Percentiles rank a stretch among this genome's conserved stretches.
Conservation (phyloP, 2,113 vertebrate species). For the Empidonax alnorum region DNA sequence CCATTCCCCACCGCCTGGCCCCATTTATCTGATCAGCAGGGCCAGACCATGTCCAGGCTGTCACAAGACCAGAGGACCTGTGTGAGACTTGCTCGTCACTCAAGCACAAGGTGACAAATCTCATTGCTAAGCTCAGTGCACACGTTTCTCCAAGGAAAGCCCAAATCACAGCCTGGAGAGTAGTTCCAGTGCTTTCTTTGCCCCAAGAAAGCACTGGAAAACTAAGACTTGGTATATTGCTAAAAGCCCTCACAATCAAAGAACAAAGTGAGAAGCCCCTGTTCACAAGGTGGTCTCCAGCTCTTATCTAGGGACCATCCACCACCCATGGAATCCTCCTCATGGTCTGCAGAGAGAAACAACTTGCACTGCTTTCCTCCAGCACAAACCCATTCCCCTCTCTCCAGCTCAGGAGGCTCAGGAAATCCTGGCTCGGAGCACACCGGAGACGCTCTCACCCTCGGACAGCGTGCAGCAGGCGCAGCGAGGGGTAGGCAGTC, state of each 20-base stretch:
- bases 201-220: background rate
- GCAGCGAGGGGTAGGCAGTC: constrained; percentile 93
- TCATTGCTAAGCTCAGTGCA: background rate
- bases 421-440: background rate
- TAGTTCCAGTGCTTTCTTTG: background rate
- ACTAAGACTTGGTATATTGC: background rate
- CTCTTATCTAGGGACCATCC: background rate
- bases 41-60: background rate
- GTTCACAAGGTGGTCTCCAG: background rate
- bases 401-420: background rate
- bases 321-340: background rate
- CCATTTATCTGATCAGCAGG: background rate
- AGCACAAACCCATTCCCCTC: rapidly evolving
- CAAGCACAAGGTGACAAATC: background rate
- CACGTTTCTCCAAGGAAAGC: background rate
- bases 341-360: background rate
- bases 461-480: constrained; percentile 93
- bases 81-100: rapidly evolving
- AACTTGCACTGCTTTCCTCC: rapidly evolving
- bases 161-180: background rate
- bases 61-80: background rate
- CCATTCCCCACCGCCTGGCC: background rate
- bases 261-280: background rate
- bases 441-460: constrained; percentile 79
- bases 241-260: background rate